phyloP scores from a whole-genome alignment of 2,888 invertebrate genomes.

The Bimastos eiseni region DNA sequence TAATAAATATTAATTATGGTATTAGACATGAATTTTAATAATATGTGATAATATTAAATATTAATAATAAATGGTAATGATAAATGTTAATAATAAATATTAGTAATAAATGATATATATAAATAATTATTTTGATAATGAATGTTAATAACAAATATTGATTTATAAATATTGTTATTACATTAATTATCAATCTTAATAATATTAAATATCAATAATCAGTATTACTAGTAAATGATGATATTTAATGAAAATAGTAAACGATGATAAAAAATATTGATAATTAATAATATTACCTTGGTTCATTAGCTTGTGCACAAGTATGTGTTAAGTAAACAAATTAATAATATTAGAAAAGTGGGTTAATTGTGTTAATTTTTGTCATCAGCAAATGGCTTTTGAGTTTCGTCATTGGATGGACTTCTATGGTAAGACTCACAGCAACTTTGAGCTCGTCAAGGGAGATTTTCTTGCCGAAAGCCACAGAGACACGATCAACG shows the following conservation, averaged over 20 bases:
- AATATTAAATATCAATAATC: not conserved
- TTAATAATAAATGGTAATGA: not conserved
- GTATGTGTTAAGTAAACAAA: not conserved
- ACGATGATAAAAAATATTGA: too few species aligned
- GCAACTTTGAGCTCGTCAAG: conserved; percentile 82
- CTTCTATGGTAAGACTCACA: conserved; percentile 92
- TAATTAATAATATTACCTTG: not conserved
- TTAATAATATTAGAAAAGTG: not conserved
- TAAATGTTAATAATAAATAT: not conserved
- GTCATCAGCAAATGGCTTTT: conserved; percentile 77
- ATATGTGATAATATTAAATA: too few species aligned
- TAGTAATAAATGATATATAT: not conserved
- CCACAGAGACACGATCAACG: conserved; percentile 89
- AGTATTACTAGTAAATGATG: not conserved
- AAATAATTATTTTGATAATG: not conserved
- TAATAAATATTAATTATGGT: not conserved
- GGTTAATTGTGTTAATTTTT: not conserved
- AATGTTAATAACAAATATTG: too few species aligned
- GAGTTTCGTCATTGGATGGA: conserved; percentile 93
- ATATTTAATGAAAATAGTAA: not conserved
- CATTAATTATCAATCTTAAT: not conserved
- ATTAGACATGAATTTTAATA: too few species aligned
- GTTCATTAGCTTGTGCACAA: not conserved
- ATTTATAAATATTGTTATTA: too few species aligned
- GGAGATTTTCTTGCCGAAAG: conserved; percentile 93